Evolutionary conservation across 2,797 vertebrate species (phyloP).

Genomic region (Myripristis jacobus): DNA sequence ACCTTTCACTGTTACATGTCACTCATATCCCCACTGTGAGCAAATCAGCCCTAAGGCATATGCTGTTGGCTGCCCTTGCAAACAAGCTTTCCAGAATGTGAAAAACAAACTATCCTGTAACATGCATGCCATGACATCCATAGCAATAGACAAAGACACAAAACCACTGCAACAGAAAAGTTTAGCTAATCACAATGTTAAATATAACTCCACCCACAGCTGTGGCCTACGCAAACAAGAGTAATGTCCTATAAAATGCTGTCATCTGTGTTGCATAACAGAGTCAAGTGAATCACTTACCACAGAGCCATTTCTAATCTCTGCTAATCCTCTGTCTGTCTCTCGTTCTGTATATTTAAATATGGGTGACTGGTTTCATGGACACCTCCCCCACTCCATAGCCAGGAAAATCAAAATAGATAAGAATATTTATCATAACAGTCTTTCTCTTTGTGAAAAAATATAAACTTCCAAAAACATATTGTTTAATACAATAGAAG

Average conservation of each 20-base stretch:
- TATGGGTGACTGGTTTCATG: conserved; percentile 60
- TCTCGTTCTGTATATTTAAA: conserved; percentile 62
- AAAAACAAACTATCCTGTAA: conserved; percentile 36
- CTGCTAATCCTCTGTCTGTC: conserved; percentile 67
- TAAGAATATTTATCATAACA: no score
- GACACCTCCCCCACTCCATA: conserved; percentile 36
- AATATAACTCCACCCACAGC: conserved; percentile 48
- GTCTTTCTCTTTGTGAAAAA: background rate
- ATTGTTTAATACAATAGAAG: background rate
- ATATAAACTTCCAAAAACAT: background rate
- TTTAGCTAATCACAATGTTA: conserved; percentile 54
- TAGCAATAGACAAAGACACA: background rate
- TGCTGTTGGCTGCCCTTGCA: conserved; percentile 27
- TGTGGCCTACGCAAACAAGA: conserved; percentile 60
- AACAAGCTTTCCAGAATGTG: conserved; percentile 27
- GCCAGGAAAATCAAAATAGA: conserved; percentile 25
- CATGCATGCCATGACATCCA: conserved; percentile 16
- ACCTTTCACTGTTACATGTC: conserved; percentile 45
- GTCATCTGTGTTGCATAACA: conserved; percentile 75
- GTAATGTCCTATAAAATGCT: conserved; percentile 61
- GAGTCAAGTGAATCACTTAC: conserved; percentile 79
- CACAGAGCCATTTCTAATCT: conserved; percentile 77
- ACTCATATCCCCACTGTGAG: conserved; percentile 37
- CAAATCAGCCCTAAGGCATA: conserved; percentile 38
- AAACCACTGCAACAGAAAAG: conserved; percentile 15